Percentiles rank a stretch among this genome's conserved stretches.
These are phyloP conservation scores for Lagodon rhomboides DNA, from an alignment of 2,797 vertebrate genomes.

Conservation along the genomic window DNA sequence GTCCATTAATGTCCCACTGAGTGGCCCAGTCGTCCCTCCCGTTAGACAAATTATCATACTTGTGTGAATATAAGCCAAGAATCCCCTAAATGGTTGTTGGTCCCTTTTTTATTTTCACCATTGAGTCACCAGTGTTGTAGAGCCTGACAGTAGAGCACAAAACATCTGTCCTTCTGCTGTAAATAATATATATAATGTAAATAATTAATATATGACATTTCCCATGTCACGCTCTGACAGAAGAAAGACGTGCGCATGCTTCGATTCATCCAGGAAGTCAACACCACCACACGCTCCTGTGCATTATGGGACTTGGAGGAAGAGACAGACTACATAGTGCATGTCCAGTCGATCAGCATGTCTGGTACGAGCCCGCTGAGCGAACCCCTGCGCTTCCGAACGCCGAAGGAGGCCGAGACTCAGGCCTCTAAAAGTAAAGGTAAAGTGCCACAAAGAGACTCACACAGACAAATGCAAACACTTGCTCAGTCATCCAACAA, in stretches of 20 bases:
- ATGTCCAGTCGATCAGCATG: slow-evolving; percentile 95
- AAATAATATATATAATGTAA: too few species aligned
- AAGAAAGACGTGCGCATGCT: slow-evolving; percentile 97
- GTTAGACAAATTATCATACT: too few species aligned
- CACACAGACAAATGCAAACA: neutral
- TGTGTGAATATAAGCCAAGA: too few species aligned
- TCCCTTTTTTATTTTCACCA: too few species aligned
- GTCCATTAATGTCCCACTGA: too few species aligned
- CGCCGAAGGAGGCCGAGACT: slow-evolving; percentile 93
- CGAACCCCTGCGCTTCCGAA: slow-evolving; percentile 94
- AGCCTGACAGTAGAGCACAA: neutral
- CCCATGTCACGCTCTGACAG: slow-evolving; percentile 73
- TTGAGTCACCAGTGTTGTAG: neutral
- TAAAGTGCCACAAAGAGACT: slow-evolving; percentile 59
- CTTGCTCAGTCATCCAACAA: slow-evolving; percentile 6
- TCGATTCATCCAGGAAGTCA: slow-evolving; percentile 98
- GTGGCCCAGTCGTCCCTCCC: too few species aligned
- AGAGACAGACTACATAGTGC: slow-evolving; percentile 97
- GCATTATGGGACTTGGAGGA: slow-evolving; percentile 97
- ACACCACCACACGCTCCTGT: slow-evolving; percentile 96
- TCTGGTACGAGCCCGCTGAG: slow-evolving; percentile 93
- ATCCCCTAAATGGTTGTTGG: too few species aligned
- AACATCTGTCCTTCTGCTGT: neutral
- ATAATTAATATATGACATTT: neutral
- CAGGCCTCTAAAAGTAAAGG: slow-evolving; percentile 94